Percentiles rank a stretch among this genome's conserved stretches.
Conservation (phyloP, 2,888 invertebrate genomes). For the Disparrhopalites patrizii region DNA sequence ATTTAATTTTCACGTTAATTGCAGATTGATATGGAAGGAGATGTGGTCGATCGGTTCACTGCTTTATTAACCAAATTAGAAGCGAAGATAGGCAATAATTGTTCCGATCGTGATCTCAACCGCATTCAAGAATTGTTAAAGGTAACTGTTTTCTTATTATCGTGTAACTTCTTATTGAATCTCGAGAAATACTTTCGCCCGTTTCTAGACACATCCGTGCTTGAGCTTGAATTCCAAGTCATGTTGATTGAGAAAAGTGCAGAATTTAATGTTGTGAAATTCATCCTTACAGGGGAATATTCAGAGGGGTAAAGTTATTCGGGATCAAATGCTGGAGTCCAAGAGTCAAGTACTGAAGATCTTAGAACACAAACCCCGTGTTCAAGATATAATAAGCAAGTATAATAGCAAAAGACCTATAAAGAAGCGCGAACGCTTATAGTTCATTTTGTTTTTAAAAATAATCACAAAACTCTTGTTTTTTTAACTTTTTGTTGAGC, state of each 20-base stretch:
- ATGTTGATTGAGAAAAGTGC: too few species aligned
- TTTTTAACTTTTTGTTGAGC: not conserved
- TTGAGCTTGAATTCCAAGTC: too few species aligned
- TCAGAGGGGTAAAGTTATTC: conserved; percentile 87
- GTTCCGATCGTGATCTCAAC: conserved; percentile 48
- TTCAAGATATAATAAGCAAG: conserved; percentile 82
- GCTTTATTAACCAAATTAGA: conserved; percentile 34
- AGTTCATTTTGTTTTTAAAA: conserved; percentile 18
- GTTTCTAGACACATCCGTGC: too few species aligned
- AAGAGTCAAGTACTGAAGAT: conserved; percentile 81
- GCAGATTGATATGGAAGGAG: conserved; percentile 43
- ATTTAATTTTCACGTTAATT: not conserved
- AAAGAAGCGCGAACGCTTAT: conserved; percentile 71
- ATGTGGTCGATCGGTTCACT: conserved; percentile 44
- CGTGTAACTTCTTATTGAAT: conserved; percentile 1
- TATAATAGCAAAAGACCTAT: conserved; percentile 88
- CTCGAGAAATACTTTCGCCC: not conserved
- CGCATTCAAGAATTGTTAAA: conserved; percentile 47
- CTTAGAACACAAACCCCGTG: conserved; percentile 83
- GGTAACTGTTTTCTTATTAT: conserved; percentile 28
- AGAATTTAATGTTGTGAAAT: not conserved
- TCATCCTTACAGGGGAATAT: conserved; percentile 73
- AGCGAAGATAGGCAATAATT: conserved; percentile 42
- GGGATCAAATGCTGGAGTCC: conserved; percentile 86
- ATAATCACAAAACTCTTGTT: not conserved